These are phyloP conservation scores for Formica exsecta DNA, from an alignment of 1,140 invertebrate genomes.

Conservation along the genomic window DNA sequence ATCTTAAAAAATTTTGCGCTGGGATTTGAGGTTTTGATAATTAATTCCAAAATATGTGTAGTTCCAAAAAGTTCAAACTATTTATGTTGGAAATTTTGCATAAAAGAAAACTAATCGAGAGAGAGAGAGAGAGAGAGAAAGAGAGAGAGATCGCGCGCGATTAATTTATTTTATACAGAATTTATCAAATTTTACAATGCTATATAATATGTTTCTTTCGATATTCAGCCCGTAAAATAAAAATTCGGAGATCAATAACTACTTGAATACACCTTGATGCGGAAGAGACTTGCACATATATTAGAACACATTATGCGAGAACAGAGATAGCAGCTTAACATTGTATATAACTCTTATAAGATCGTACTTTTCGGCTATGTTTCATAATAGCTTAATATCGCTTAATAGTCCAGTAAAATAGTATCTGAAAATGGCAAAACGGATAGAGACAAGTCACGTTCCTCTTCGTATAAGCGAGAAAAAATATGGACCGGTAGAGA, in stretches of 20 bases:
- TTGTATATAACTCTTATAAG: slow-evolving; percentile 35
- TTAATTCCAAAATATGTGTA: background rate
- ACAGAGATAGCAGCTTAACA: background rate
- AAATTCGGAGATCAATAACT: background rate
- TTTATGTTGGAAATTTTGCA: no score
- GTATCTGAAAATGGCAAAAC: no score
- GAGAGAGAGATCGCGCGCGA: no score
- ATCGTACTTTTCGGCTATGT: background rate
- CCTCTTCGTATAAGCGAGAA: slow-evolving; percentile 10
- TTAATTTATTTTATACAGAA: background rate
- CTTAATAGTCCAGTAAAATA: no score
- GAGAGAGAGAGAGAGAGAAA: no score
- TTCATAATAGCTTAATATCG: slow-evolving; percentile 47
- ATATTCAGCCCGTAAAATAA: background rate
- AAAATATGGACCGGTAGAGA: background rate
- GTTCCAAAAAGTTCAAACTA: background rate
- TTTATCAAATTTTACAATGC: background rate
- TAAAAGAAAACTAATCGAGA: no score
- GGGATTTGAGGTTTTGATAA: background rate
- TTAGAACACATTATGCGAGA: slow-evolving; percentile 34
- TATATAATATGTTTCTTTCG: no score
- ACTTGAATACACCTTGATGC: background rate
- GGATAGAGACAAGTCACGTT: slow-evolving; percentile 3
- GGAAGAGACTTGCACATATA: slow-evolving; percentile 8
- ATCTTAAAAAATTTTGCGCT: background rate